Conservation (phyloP, 2,113 vertebrate genomes). For the Cyanoderma ruficeps region DNA sequence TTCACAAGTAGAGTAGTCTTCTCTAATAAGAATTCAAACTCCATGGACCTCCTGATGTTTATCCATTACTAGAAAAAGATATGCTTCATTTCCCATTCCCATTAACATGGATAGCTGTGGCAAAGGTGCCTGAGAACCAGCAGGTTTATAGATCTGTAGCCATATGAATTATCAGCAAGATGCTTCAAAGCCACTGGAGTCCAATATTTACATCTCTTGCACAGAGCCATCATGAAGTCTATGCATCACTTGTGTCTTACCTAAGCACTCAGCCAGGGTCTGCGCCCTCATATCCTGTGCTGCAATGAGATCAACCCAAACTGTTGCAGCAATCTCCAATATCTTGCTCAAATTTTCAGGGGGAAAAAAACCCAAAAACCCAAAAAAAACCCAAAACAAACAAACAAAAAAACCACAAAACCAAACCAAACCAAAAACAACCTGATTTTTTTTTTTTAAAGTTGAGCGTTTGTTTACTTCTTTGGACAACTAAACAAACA, state of each 20-base stretch:
- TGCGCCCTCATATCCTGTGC: background rate
- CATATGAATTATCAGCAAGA: slow-evolving; percentile 60
- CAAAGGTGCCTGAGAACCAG: slow-evolving; percentile 51
- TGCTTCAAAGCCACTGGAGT: slow-evolving; percentile 20
- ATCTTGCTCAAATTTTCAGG: background rate
- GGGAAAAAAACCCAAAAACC: too few species aligned
- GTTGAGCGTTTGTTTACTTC: background rate
- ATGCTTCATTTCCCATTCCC: slow-evolving; percentile 56
- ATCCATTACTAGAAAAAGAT: slow-evolving; percentile 56
- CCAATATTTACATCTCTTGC: slow-evolving; percentile 15
- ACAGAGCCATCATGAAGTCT: background rate
- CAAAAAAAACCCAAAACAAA: too few species aligned
- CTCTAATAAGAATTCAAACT: slow-evolving; percentile 50
- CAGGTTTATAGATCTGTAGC: slow-evolving; percentile 49
- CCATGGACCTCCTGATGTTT: slow-evolving; percentile 49
- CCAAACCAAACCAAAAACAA: background rate
- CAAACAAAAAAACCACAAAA: background rate
- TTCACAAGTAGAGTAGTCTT: background rate
- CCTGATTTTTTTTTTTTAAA: too few species aligned
- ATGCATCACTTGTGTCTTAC: background rate
- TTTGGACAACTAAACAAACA: background rate
- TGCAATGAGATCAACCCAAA: background rate
- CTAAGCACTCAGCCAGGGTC: background rate
- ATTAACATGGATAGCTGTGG: slow-evolving; percentile 47
- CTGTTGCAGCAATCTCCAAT: background rate